Evolutionary conservation across 2,888 invertebrate species (phyloP).

Genomic region (Tetragonisca angustula): DNA sequence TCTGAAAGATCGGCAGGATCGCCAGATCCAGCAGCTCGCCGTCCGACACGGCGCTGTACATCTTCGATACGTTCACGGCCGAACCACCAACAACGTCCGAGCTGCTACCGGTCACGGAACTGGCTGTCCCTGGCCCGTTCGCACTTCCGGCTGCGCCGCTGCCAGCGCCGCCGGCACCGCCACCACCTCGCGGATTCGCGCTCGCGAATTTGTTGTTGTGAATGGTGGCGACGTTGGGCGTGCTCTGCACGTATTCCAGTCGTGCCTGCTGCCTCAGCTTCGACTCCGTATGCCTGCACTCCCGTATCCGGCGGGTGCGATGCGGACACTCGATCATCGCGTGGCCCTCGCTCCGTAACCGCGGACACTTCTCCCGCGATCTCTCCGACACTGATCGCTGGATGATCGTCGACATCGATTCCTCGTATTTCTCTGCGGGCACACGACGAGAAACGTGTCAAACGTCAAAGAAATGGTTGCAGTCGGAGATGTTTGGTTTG

Average conservation of each 20-base stretch:
- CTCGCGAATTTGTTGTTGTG: constrained; percentile 85
- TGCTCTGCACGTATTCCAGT: constrained; percentile 86
- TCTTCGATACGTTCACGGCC: constrained; percentile 83
- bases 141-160: constrained; percentile 76
- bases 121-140: constrained; percentile 76
- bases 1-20: constrained; percentile 96
- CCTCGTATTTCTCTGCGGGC: constrained; percentile 80
- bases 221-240: constrained; percentile 86
- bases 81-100: constrained; percentile 74
- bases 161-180: constrained; percentile 78
- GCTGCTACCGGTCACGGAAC: constrained; percentile 70
- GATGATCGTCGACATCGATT: constrained; percentile 79
- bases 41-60: constrained; percentile 93
- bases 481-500: background rate
- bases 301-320: constrained; percentile 69
- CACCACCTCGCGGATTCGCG: constrained; percentile 83
- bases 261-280: constrained; percentile 80
- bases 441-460: too few relatives aligned
- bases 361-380: constrained; percentile 82
- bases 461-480: too few relatives aligned
- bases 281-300: constrained; percentile 81
- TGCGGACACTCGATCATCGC: constrained; percentile 65
- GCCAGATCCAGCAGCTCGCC: constrained; percentile 93
- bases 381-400: constrained; percentile 85
- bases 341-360: constrained; percentile 65